Base-by-base conservation (phyloP, 2,888 invertebrate genomes). In the Amblyteles armatorius region DNA sequence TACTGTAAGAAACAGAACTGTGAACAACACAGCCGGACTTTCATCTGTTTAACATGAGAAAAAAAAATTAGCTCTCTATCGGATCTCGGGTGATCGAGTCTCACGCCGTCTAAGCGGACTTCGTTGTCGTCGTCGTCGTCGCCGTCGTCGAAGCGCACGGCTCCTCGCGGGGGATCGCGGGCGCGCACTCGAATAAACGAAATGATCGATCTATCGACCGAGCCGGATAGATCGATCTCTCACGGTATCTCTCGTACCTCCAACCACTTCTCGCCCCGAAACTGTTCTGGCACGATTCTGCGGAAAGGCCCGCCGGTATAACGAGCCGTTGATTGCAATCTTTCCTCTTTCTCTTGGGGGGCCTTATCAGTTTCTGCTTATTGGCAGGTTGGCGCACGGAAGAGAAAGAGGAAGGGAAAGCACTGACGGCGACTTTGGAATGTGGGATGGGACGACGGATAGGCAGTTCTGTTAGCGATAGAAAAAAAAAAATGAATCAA, bases 1-100 rank as follows among this genome's bases (percentile, higher is more conserved):
- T 50, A 29, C 13, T 33, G n/a, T 40, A 22, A 63, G 0, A 57
- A n/a, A 71, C 63, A 7, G 48, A 50, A 76, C 55, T n/a, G 69
- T 19, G 55, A 60, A 26, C 60, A 26, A 19, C 26, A 71, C 11
- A n/a, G 48, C 48, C 67, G 84, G 86, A 91, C 91, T 92, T 92
- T 92, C 91, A 89, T 91, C 90, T 88, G 83, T 87, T 91, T 89
- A 90, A 86, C 89, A 90, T 89, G 89, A 88, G 88, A 90, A 90
- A 89, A 85, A 29, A 50, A 80, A 71, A 40, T 55, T 29, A 13
- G 36, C 71, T 69, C 48, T 22, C 36, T 68, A 67, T 82, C 65
- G 50, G 44, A 81, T 81, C 74, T 73, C 57, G 55, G 74, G 40
- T 82, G 74, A 84, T 84, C 84, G 63, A 84, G 82, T 84, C 84